A percentile compares a stretch with the other conserved stretches of the same genome.
Evolutionary conservation across 2,797 vertebrate species (phyloP).

Genomic region (Ciconia nigra): DNA sequence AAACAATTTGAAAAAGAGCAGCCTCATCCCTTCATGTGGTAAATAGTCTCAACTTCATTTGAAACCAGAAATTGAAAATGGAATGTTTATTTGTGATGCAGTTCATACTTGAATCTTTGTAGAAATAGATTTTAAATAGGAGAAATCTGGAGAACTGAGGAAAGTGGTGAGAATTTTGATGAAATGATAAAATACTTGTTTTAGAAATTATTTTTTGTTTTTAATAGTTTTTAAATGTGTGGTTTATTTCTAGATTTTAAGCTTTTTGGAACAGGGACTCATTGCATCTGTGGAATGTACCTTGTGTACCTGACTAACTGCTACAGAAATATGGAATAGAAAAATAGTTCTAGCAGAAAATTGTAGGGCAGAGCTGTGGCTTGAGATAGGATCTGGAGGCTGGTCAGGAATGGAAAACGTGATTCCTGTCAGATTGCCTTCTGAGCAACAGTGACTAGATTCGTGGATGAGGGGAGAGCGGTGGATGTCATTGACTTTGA

Average conservation of each 20-base stretch:
- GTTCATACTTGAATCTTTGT: neutral
- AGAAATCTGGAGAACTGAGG: neutral
- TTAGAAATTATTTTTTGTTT: neutral
- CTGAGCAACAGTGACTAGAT: neutral
- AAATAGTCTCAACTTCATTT: neutral
- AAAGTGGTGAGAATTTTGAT: neutral
- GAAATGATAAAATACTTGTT: neutral
- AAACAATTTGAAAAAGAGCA: neutral
- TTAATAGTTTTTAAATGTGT: neutral
- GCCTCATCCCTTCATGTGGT: neutral
- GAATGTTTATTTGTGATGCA: neutral
- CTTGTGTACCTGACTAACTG: neutral
- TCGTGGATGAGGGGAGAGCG: neutral
- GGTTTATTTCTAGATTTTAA: neutral
- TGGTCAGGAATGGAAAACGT: rapidly evolving
- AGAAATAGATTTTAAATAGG: neutral
- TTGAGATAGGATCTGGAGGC: neutral
- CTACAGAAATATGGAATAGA: neutral
- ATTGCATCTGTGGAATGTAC: neutral
- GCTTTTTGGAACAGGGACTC: neutral
- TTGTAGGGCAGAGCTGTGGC: neutral
- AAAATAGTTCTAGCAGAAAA: neutral
- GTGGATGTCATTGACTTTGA: neutral
- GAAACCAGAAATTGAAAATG: neutral
- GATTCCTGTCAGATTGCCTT: neutral